Conservation (phyloP, 2,113 vertebrate genomes). For the Thamnaconus septentrionalis region DNA sequence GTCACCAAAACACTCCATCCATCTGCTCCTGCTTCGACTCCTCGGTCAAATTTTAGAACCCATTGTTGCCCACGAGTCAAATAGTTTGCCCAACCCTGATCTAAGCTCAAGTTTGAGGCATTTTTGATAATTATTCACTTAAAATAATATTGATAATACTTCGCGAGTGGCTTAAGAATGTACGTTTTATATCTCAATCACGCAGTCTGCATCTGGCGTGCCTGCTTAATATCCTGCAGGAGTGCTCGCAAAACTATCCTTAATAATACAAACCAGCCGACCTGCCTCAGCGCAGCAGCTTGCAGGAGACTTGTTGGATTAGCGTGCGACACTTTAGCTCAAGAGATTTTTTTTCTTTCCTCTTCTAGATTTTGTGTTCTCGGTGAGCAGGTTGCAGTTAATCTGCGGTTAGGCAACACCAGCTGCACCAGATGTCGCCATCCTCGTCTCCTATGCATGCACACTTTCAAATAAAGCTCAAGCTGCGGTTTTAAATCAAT, state of each 20-base stretch:
- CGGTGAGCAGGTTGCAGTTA: conserved; percentile 19
- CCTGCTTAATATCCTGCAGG: too few relatives aligned
- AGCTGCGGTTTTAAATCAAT: conserved; percentile 6
- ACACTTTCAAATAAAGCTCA: background rate
- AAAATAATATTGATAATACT: too few relatives aligned
- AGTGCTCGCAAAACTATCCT: background rate
- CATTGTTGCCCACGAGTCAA: too few relatives aligned
- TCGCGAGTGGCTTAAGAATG: too few relatives aligned
- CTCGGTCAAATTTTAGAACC: too few relatives aligned
- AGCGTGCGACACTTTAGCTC: background rate
- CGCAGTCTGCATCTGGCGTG: too few relatives aligned
- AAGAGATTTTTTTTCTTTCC: background rate
- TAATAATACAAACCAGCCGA: background rate
- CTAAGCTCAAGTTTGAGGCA: background rate
- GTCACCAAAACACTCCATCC: too few relatives aligned
- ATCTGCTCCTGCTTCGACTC: too few relatives aligned
- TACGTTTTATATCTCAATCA: too few relatives aligned
- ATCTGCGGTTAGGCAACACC: conserved; percentile 21
- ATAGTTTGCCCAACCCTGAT: too few relatives aligned
- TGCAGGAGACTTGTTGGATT: conserved; percentile 13
- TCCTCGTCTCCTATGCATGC: background rate
- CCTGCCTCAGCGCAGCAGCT: background rate
- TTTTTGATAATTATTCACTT: background rate
- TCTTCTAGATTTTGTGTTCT: background rate
- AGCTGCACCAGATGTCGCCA: conserved; percentile 28